phyloP scores from a whole-genome alignment of 1,140 invertebrate genomes.

The Sminthurides bifidus region DNA sequence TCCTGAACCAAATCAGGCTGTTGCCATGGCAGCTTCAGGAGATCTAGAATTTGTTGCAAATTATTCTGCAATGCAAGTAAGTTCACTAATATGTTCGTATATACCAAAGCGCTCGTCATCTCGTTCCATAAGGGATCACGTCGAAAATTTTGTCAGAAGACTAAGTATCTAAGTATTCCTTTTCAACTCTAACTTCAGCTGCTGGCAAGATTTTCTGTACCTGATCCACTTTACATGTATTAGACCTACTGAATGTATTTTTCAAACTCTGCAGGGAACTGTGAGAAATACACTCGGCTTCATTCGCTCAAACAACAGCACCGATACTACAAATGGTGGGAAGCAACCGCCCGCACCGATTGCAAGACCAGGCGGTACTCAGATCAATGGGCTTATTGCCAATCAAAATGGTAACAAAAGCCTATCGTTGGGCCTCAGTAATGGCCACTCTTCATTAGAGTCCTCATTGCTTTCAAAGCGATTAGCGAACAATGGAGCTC shows the following conservation, averaged over 20 bases:
- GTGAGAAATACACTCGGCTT: slow-evolving; percentile 93
- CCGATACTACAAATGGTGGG: slow-evolving; percentile 46
- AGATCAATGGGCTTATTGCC: slow-evolving; percentile 50
- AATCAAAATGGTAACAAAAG: slow-evolving; percentile 48
- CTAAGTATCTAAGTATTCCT: no score
- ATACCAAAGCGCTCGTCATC: no score
- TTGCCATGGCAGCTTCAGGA: slow-evolving; percentile 43
- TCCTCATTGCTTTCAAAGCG: slow-evolving; percentile 25
- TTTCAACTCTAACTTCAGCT: no score
- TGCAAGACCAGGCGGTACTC: slow-evolving; percentile 27
- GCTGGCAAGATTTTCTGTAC: no score
- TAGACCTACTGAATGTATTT: not conserved
- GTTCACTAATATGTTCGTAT: no score
- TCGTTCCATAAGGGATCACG: no score
- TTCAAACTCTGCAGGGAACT: slow-evolving; percentile 47
- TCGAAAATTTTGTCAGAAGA: no score
- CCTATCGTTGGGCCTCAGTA: slow-evolving; percentile 1
- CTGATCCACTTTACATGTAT: no score
- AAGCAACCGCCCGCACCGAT: slow-evolving; percentile 55
- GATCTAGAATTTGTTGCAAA: slow-evolving; percentile 94
- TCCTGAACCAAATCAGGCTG: slow-evolving; percentile 64
- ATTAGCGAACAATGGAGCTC: slow-evolving; percentile 18
- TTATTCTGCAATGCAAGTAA: slow-evolving; percentile 76
- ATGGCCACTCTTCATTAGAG: slow-evolving; percentile 20
- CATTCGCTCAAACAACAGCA: slow-evolving; percentile 60